Evolutionary conservation across 2,888 invertebrate species (phyloP).

Genomic region (Scaptomyza polygonia): DNA sequence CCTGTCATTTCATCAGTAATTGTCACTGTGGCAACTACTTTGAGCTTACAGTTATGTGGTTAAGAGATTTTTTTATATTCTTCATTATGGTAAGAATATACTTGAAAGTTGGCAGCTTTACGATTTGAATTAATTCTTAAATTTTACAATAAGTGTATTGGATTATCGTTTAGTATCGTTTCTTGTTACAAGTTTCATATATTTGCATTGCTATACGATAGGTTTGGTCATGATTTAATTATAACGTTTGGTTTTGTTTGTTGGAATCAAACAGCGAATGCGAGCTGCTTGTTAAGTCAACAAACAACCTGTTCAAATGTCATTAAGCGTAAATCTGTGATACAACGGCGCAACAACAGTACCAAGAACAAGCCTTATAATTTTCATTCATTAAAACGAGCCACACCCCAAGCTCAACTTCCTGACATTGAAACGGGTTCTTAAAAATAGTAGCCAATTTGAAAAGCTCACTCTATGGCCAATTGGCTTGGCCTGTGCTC

Average conservation of each 20-base stretch:
- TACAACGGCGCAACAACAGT: constrained; percentile 1
- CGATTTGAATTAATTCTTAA: too few relatives aligned
- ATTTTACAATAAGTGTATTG: not conserved
- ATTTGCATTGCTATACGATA: constrained; percentile 39
- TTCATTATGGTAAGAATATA: too few relatives aligned
- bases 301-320: constrained; percentile 66
- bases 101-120: too few relatives aligned
- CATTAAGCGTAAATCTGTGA: constrained; percentile 54
- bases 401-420: constrained; percentile 46
- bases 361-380: constrained; percentile 42
- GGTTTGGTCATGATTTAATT: constrained; percentile 60
- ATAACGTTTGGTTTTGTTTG: constrained; percentile 43
- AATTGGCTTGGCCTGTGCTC: constrained; percentile 14
- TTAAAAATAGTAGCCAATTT: constrained; percentile 54
- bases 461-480: constrained; percentile 46
- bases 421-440: constrained; percentile 56
- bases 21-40: constrained; percentile 4
- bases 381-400: constrained; percentile 63
- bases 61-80: too few relatives aligned
- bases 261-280: constrained; percentile 17
- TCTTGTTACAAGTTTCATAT: constrained; percentile 19
- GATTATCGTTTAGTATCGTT: constrained; percentile 2
- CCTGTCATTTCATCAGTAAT: constrained; percentile 31
- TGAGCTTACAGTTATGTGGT: too few relatives aligned
- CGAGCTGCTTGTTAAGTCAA: constrained; percentile 33